Base-by-base conservation (phyloP, 2,888 invertebrate species). In the Cheilosia variabilis region DNA sequence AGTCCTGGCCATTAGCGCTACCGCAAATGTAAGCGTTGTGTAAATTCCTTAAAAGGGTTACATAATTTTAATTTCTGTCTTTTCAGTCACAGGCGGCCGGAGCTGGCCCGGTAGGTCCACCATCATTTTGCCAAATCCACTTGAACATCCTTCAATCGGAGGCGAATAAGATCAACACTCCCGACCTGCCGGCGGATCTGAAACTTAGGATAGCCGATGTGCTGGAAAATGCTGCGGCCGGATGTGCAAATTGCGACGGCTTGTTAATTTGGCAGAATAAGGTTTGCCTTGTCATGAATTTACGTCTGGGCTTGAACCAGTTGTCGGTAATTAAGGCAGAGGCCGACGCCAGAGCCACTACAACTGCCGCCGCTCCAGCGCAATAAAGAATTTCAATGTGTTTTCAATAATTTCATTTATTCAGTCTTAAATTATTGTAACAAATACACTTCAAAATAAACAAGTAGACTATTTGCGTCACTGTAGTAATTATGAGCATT, bases 221-320 rank as follows among this genome's bases (percentile, higher is more conserved):
- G 0, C 2, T 80, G 0, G 19, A 27, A 2, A 66, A 60, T 37
- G 13, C 71, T 7, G 31, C 45, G 1, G 19, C 7, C 2, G 55
- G 60, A 24, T 84, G 84, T 22, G 4, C 43, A n/a, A 27, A 41
- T 19, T 84, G 84, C 27, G 84, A 84, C 0, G 60, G 65, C 2
- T 31, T 80, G 19, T 15, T 76, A 24, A 4, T 84, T 65, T 84
- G 84, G 84, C 47, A 41, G 15, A 76, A 65, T 10, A 84, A 84
- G 53, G 7, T 84, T 24, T 84, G 84, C 15, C 37, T 76, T 7
- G 71, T 80, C 7, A 24, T 22, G 0, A 80, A 84, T 22, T 41
- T 84, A 3, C 80, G 66, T 4, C 0, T 53, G 1, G 75, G 69
- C 9, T 22, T 84, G 37, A 7, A 27, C 17, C 71, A 80, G 50